These are phyloP conservation scores for Seriola dumerili DNA, from an alignment of 2,113 vertebrate species.

Conservation along the genomic window DNA sequence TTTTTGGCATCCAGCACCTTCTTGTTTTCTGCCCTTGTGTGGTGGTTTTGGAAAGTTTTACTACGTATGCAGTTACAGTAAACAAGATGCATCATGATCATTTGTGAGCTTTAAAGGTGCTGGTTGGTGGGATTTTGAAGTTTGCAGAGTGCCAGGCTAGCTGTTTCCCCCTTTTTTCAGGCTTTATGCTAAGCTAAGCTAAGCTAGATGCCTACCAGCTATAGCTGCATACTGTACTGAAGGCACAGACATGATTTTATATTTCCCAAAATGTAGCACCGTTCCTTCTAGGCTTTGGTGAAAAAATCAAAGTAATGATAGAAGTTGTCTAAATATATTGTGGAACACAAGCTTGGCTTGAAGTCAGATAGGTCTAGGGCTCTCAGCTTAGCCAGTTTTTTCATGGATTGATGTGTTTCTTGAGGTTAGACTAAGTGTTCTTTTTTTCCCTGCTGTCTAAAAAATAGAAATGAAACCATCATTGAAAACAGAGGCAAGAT, in stretches of 20 bases:
- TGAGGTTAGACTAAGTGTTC: slow-evolving; percentile 12
- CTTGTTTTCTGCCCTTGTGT: not conserved
- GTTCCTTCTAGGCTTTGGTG: not conserved
- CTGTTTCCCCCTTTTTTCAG: not conserved
- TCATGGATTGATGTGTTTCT: slow-evolving; percentile 1
- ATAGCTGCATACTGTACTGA: not conserved
- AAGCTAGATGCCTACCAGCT: not conserved
- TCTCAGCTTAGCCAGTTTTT: not conserved
- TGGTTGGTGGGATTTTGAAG: not conserved
- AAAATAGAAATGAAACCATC: slow-evolving; percentile 18
- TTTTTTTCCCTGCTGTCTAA: not conserved
- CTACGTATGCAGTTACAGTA: not conserved
- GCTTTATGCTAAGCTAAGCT: not conserved
- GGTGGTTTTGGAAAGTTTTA: not conserved
- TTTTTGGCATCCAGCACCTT: not conserved
- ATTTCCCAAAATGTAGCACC: not conserved
- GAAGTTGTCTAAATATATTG: not conserved
- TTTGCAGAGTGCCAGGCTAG: not conserved
- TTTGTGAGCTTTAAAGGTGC: not conserved
- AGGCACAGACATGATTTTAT: not conserved
- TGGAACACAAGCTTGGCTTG: not conserved
- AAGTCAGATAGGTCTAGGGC: not conserved
- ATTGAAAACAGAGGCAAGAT: slow-evolving; percentile 24
- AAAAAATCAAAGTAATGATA: not conserved
- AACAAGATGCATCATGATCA: not conserved